phyloP scores from a whole-genome alignment of 2,888 invertebrate genomes.

The Cryptophagus acutangulus region DNA sequence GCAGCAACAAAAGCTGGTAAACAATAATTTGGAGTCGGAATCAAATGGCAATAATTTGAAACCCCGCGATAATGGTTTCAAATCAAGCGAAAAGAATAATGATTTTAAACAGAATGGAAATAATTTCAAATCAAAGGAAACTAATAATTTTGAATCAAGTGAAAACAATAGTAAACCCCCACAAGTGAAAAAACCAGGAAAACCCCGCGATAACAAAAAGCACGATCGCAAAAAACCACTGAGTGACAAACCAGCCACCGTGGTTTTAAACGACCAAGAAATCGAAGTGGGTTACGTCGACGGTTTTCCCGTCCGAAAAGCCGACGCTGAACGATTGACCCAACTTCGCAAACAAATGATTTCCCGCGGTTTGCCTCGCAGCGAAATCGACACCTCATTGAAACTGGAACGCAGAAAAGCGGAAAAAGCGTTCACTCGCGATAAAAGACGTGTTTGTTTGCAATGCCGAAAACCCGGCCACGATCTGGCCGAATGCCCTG shows the following conservation, averaged over 20 bases:
- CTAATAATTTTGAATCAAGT: constrained; percentile 8
- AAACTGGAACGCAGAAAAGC: constrained; percentile 67
- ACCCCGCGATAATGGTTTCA: too few species aligned
- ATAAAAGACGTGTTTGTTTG: constrained; percentile 69
- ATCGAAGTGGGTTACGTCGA: constrained; percentile 60
- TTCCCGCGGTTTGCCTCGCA: constrained; percentile 62
- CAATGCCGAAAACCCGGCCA: constrained; percentile 78
- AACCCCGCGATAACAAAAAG: constrained; percentile 36
- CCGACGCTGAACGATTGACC: constrained; percentile 61
- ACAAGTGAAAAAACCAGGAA: constrained; percentile 12
- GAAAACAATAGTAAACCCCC: not conserved
- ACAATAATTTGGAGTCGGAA: constrained; percentile 14
- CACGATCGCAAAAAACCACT: constrained; percentile 37
- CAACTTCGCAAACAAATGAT: constrained; percentile 61
- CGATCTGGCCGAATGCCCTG: constrained; percentile 75
- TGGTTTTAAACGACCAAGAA: constrained; percentile 61
- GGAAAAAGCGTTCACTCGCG: constrained; percentile 63
- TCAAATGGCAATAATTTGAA: too few species aligned
- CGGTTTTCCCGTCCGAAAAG: constrained; percentile 67
- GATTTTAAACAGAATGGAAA: constrained; percentile 16
- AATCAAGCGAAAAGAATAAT: too few species aligned
- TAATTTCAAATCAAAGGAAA: constrained; percentile 23
- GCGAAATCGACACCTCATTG: constrained; percentile 61
- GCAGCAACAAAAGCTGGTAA: constrained; percentile 18
- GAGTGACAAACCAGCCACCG: constrained; percentile 42